Conservation (phyloP, 2,797 vertebrate species). For the Austrolebias charrua region DNA sequence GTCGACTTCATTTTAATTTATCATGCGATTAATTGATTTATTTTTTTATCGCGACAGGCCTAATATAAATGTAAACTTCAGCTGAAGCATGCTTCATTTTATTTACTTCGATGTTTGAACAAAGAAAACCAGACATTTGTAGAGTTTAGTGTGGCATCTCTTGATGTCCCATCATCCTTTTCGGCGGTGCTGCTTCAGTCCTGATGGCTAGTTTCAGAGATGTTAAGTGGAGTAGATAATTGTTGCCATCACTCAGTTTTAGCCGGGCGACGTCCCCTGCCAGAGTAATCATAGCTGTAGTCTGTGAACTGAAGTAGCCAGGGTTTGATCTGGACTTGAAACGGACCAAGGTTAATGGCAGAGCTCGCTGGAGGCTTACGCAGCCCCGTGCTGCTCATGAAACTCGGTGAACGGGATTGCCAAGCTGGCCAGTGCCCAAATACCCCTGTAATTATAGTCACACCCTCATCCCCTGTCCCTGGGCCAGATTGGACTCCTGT, state of each 20-base stretch:
- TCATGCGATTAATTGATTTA: too few relatives aligned
- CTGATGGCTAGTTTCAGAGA: slow-evolving; percentile 3
- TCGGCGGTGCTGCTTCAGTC: too few relatives aligned
- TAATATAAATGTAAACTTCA: too few relatives aligned
- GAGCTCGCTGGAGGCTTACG: slow-evolving; percentile 47
- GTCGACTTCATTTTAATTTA: too few relatives aligned
- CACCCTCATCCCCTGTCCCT: slow-evolving; percentile 59
- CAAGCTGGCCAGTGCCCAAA: slow-evolving; percentile 63
- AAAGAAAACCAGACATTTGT: not conserved
- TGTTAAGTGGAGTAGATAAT: slow-evolving; percentile 6
- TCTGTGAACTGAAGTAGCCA: slow-evolving; percentile 33
- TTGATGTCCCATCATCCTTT: too few relatives aligned
- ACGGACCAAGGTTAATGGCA: slow-evolving; percentile 64
- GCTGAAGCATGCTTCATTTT: too few relatives aligned
- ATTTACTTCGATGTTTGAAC: too few relatives aligned
- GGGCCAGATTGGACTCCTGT: slow-evolving; percentile 64
- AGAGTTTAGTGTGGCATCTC: not conserved
- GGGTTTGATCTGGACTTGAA: slow-evolving; percentile 58
- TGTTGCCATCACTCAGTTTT: slow-evolving; percentile 27
- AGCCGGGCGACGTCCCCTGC: slow-evolving; percentile 1
- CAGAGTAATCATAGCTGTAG: slow-evolving; percentile 39
- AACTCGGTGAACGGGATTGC: slow-evolving; percentile 51
- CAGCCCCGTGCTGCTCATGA: slow-evolving; percentile 60
- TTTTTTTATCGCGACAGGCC: too few relatives aligned
- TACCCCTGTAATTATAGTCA: slow-evolving; percentile 73